These are phyloP conservation scores for Turritopsis rubra DNA, from an alignment of 30 jellyfish, hydroid and myxozoan species.

Conservation along the genomic window DNA sequence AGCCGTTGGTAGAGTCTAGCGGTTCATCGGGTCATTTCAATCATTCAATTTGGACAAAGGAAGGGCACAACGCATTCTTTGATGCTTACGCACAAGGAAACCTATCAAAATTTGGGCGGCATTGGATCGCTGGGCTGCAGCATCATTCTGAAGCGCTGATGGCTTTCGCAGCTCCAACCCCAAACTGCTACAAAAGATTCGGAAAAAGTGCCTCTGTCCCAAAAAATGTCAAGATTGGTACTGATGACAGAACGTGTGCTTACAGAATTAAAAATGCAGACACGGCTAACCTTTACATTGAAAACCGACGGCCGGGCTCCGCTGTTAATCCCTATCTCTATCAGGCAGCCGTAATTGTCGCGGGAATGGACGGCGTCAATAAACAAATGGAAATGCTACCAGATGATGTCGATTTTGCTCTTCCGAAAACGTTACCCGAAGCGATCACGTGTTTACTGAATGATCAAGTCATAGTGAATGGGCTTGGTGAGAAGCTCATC, in stretches of 20 bases:
- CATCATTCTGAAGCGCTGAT: slow-evolving; percentile 19
- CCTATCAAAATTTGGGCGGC: slow-evolving; percentile 11
- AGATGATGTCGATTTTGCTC: not conserved
- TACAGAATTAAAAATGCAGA: slow-evolving; percentile 5
- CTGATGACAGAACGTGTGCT: slow-evolving; percentile 14
- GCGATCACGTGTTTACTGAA: not conserved
- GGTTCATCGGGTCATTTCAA: slow-evolving; percentile 39
- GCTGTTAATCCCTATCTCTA: slow-evolving; percentile 28
- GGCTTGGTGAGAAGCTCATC: not conserved
- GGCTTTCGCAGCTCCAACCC: slow-evolving; percentile 18
- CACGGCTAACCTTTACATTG: not conserved
- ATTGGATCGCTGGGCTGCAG: slow-evolving; percentile 34
- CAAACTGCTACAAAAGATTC: slow-evolving; percentile 22
- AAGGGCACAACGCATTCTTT: slow-evolving; percentile 5
- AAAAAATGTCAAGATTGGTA: slow-evolving; percentile 11
- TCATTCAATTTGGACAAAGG: slow-evolving; percentile 24
- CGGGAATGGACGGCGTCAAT: slow-evolving; percentile 24
- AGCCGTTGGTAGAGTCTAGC: slow-evolving; percentile 5
- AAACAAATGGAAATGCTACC: not conserved
- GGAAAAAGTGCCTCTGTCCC: not conserved
- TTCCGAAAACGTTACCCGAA: not conserved
- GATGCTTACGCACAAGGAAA: not conserved
- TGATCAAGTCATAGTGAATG: not conserved
- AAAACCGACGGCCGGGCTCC: slow-evolving; percentile 21
- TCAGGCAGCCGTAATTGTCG: slow-evolving; percentile 1